phyloP scores from a whole-genome alignment of 1,140 invertebrate genomes.

The Campoletis sonorensis region DNA sequence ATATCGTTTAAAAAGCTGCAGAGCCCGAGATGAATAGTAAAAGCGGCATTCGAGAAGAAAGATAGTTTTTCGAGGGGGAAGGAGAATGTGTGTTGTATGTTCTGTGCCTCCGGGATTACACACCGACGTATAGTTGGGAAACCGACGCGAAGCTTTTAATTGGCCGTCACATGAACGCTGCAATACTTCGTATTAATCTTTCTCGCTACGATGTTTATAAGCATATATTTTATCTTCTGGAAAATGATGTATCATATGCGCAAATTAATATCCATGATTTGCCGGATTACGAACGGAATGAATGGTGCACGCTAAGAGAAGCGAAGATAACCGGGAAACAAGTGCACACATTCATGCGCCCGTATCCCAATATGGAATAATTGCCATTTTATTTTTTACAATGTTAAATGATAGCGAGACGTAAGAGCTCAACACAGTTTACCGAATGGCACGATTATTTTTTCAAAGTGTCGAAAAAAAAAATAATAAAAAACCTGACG shows the following conservation, averaged over 20 bases:
- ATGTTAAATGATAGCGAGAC: neutral
- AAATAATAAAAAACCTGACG: neutral
- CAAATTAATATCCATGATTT: constrained; percentile 49
- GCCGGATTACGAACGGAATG: constrained; percentile 36
- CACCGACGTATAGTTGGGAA: constrained; percentile 37
- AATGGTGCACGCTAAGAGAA: constrained; percentile 7
- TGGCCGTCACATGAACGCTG: constrained; percentile 19
- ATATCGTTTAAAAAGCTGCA: too few species aligned
- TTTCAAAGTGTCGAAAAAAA: neutral
- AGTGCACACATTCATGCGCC: neutral
- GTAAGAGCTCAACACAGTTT: neutral
- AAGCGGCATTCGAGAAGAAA: neutral
- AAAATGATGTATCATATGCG: constrained; percentile 39
- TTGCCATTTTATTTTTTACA: neutral
- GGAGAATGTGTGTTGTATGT: neutral
- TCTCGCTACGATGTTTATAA: neutral
- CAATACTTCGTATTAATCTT: constrained; percentile 12
- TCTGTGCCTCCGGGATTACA: neutral
- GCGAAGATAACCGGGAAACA: neutral
- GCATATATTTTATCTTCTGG: neutral
- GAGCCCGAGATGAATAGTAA: constrained; percentile 11
- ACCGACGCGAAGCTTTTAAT: constrained; percentile 45
- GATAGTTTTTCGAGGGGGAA: neutral
- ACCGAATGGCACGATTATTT: neutral
- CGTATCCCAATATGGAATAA: neutral